Conservation (phyloP, 2,797 vertebrate species). For the Anableps anableps region DNA sequence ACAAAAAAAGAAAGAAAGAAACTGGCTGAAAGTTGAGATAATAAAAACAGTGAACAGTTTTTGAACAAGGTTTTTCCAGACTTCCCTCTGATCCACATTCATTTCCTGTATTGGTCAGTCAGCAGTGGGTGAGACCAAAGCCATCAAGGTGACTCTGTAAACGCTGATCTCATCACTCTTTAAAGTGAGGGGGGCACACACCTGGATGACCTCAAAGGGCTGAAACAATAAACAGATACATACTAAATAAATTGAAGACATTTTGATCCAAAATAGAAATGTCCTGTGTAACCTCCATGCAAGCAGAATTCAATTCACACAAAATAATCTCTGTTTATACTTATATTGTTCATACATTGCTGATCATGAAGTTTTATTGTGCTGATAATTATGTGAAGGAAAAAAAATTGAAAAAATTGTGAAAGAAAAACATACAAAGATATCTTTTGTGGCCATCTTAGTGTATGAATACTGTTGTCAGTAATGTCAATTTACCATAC, state of each 20-base stretch:
- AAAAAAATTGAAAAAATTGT: not conserved
- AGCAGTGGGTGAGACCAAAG: slow-evolving; percentile 60
- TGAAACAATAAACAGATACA: slow-evolving; percentile 58
- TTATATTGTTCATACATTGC: not conserved
- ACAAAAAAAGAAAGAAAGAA: not conserved
- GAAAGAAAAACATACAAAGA: not conserved
- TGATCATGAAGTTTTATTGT: not conserved
- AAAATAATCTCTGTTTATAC: not conserved
- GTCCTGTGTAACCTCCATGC: not conserved
- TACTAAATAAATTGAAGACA: not conserved
- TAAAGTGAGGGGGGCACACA: slow-evolving; percentile 81
- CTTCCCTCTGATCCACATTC: slow-evolving; percentile 26
- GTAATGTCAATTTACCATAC: no score
- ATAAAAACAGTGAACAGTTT: not conserved
- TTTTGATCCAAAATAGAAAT: not conserved
- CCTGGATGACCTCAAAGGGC: slow-evolving; percentile 81
- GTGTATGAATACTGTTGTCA: not conserved
- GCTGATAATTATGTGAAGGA: not conserved
- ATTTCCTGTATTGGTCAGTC: slow-evolving; percentile 41
- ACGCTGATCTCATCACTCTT: slow-evolving; percentile 81
- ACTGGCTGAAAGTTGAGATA: not conserved
- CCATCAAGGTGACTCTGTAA: slow-evolving; percentile 85
- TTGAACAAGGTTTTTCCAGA: not conserved
- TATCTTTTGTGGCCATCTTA: not conserved
- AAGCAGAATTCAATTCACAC: not conserved